These are phyloP conservation scores for Philereme vetulata DNA, from an alignment of 2,888 invertebrate genomes.

Conservation along the genomic window DNA sequence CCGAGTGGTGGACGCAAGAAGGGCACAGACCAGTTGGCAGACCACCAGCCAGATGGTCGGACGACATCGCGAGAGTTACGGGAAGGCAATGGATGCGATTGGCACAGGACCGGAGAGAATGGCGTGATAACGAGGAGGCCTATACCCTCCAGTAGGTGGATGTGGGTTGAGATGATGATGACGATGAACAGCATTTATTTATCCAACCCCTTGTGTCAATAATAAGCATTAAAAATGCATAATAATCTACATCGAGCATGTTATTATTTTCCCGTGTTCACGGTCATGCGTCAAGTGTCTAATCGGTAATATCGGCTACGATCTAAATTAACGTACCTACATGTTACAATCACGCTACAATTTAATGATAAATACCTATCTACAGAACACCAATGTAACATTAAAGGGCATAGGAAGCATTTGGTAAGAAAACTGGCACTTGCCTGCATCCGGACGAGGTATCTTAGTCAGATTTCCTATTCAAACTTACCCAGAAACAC, in stretches of 20 bases:
- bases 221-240: conserved; percentile 8
- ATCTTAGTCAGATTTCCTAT: no score
- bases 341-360: conserved; percentile 18
- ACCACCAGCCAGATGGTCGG: no score
- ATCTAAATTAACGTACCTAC: conserved; percentile 29
- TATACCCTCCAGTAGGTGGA: no score
- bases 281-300: conserved; percentile 31
- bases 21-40: no score
- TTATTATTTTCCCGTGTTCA: conserved; percentile 20
- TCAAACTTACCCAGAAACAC: no score
- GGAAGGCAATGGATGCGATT: no score
- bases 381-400: conserved; percentile 7
- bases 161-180: no score
- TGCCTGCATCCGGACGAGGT: no score
- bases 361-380: conserved; percentile 22
- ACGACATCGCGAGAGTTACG: no score
- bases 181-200: not conserved
- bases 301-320: conserved; percentile 24
- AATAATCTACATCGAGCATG: conserved; percentile 19
- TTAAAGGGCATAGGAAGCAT: not conserved
- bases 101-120: no score
- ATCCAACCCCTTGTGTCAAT: conserved; percentile 6
- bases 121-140: no score
- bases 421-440: not conserved
- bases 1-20: no score